These are phyloP conservation scores for Patiria pectinifera DNA, from an alignment of 53 echinoderm and acorn worm species.

Conservation along the genomic window DNA sequence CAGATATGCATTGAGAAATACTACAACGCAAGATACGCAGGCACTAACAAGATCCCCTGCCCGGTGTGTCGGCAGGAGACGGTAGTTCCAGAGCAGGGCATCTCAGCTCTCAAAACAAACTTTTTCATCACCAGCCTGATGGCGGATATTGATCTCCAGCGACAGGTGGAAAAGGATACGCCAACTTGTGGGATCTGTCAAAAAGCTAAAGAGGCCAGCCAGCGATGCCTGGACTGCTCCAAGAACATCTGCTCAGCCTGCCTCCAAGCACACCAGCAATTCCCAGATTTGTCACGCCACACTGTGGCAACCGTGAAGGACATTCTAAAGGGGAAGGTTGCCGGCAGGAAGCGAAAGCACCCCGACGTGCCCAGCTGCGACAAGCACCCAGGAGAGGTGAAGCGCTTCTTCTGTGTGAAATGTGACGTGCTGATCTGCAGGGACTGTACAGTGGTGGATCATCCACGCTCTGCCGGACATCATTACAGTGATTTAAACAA, in stretches of 20 bases:
- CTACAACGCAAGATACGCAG: background rate
- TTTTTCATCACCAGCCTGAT: background rate
- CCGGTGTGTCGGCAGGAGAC: background rate
- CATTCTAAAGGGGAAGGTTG: background rate
- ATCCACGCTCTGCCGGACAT: constrained; percentile 28
- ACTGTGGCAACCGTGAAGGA: background rate
- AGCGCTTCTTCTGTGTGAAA: constrained; percentile 52
- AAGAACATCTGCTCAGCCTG: constrained; percentile 14
- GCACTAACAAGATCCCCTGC: background rate
- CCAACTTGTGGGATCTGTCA: constrained; percentile 17
- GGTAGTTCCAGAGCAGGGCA: background rate
- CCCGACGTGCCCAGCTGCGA: constrained; percentile 5
- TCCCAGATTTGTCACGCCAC: background rate
- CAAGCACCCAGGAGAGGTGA: constrained; percentile 58
- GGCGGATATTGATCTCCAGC: background rate
- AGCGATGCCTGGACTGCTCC: constrained; percentile 35
- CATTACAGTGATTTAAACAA: background rate
- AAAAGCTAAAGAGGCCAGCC: background rate
- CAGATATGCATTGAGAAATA: background rate
- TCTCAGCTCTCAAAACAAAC: background rate
- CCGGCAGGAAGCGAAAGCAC: background rate
- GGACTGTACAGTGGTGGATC: constrained; percentile 66
- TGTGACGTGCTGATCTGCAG: constrained; percentile 63
- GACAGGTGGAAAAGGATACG: background rate
- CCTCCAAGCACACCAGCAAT: background rate